Conservation (phyloP, 2,113 vertebrate genomes). For the Heliornis fulica region DNA sequence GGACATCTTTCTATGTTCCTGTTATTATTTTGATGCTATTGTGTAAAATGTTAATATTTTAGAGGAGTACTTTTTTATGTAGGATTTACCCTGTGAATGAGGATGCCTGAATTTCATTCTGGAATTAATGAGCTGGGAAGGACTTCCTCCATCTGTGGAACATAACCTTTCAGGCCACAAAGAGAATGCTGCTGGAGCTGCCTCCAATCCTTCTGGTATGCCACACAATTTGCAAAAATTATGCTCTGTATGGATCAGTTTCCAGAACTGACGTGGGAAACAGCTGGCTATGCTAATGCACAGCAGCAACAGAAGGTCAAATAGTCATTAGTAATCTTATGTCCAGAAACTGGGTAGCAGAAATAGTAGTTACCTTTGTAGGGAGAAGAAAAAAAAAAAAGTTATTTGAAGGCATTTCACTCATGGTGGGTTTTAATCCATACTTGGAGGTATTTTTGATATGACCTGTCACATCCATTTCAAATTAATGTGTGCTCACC, state of each 20-base stretch:
- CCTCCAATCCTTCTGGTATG: neutral
- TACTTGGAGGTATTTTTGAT: neutral
- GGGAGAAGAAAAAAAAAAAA: rapidly evolving
- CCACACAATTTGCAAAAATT: neutral
- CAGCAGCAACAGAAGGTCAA: neutral
- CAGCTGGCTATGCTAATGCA: neutral
- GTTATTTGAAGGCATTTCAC: neutral
- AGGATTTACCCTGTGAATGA: neutral
- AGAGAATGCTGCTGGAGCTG: rapidly evolving
- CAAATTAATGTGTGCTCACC: neutral
- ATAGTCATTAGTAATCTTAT: neutral
- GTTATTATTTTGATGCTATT: neutral
- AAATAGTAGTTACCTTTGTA: neutral
- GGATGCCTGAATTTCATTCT: neutral
- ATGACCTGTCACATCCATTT: rapidly evolving
- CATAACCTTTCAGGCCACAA: neutral
- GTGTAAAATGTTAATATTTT: neutral
- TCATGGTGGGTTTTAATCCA: neutral
- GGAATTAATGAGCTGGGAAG: neutral
- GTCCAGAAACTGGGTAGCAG: neutral
- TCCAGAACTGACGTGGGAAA: neutral
- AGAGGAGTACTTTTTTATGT: neutral
- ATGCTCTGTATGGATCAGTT: neutral
- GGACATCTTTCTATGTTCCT: neutral
- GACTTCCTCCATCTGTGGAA: neutral